Conservation (phyloP, 2,888 invertebrate species). For the Boloria selene region DNA sequence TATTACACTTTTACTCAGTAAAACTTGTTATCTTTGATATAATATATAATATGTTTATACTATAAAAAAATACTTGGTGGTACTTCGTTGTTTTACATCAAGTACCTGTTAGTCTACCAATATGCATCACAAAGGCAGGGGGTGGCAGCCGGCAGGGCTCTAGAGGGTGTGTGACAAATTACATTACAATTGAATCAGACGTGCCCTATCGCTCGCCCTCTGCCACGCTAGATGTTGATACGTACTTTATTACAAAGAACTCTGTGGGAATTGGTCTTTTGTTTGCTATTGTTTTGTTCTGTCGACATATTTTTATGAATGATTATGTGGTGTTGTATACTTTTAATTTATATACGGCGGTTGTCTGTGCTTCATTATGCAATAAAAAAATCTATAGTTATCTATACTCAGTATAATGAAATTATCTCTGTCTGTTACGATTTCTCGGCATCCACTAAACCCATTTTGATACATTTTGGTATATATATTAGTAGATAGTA, state of each 20-base stretch:
- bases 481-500: no score
- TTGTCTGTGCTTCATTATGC: not conserved
- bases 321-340: not conserved
- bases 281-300: slow-evolving; percentile 11
- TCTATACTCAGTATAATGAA: no score
- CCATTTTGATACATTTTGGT: no score
- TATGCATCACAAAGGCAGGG: slow-evolving; percentile 25
- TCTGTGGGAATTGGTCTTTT: slow-evolving; percentile 4
- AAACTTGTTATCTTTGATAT: no score
- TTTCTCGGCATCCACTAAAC: no score
- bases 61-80: no score
- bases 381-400: not conserved
- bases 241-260: slow-evolving; percentile 21
- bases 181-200: slow-evolving; percentile 59
- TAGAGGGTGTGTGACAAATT: slow-evolving; percentile 64
- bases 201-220: slow-evolving; percentile 36
- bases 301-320: not conserved
- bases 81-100: not conserved
- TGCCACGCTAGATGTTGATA: slow-evolving; percentile 10
- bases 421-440: no score
- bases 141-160: slow-evolving; percentile 33
- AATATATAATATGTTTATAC: no score
- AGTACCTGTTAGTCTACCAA: slow-evolving; percentile 32
- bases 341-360: not conserved
- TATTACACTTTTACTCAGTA: no score